phyloP scores from a whole-genome alignment of 2,888 invertebrate genomes.

The Lasioglossum figueresi region DNA sequence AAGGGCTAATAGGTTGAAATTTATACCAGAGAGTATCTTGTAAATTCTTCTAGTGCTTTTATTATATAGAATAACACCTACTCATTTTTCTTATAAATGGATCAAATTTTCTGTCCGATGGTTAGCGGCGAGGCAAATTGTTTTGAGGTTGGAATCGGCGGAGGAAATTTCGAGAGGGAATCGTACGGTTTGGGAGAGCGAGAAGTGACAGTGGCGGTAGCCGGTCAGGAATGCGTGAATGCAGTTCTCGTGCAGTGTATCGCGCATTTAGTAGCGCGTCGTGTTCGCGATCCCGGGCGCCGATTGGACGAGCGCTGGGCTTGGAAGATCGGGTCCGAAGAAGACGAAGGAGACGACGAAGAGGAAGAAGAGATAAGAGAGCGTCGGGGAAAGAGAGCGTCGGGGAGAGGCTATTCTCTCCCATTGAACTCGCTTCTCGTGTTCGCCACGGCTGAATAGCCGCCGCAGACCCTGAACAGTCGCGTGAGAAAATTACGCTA shows the following conservation, averaged over 20 bases:
- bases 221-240: conserved; percentile 56
- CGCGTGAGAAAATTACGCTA: conserved; percentile 31
- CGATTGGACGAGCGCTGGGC: conserved; percentile 53
- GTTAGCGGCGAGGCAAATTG: too few relatives aligned
- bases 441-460: neutral
- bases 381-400: conserved; percentile 55
- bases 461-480: conserved; percentile 3
- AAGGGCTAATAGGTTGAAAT: too few relatives aligned
- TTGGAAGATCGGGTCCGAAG: neutral
- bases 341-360: neutral
- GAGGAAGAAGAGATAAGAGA: neutral
- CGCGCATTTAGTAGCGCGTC: conserved; percentile 52
- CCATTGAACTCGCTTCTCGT: conserved; percentile 73
- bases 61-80: too few relatives aligned
- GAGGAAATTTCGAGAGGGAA: neutral
- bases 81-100: too few relatives aligned
- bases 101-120: too few relatives aligned
- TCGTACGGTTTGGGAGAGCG: neutral
- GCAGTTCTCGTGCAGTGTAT: conserved; percentile 38
- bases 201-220: neutral
- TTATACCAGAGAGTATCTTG: too few relatives aligned
- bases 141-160: neutral
- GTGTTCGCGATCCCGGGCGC: conserved; percentile 45
- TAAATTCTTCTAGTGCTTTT: too few relatives aligned
- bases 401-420: conserved; percentile 78